Evolutionary conservation across 2,888 invertebrate species (phyloP).

Genomic region (Gymnocheta viridis): DNA sequence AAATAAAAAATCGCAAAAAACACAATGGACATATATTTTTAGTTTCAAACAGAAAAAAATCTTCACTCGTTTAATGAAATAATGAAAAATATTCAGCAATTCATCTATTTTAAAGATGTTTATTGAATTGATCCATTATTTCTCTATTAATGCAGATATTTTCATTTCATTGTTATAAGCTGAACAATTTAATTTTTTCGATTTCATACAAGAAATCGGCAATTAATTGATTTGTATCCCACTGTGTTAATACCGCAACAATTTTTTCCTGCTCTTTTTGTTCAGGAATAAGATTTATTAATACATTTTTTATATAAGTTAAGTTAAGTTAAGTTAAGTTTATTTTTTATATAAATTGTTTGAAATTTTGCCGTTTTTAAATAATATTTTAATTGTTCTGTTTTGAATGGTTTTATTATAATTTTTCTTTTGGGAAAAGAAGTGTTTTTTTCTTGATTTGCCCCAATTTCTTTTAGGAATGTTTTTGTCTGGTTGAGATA

Average conservation of each 20-base stretch:
- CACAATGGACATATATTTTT: background rate
- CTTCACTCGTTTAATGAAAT: conserved; percentile 26
- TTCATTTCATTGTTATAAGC: conserved; percentile 45
- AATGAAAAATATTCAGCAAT: background rate
- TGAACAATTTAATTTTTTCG: conserved; percentile 58
- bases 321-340: too few species aligned
- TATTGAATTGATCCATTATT: conserved; percentile 15
- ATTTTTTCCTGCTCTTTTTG: conserved; percentile 36
- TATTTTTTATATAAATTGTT: background rate
- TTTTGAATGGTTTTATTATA: conserved; percentile 2
- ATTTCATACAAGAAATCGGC: conserved; percentile 71
- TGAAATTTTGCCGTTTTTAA: conserved; percentile 31
- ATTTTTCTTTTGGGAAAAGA: conserved; percentile 13
- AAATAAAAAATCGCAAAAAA: conserved; percentile 19
- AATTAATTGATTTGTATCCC: conserved; percentile 74
- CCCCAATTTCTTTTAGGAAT: conserved; percentile 43
- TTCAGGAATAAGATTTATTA: conserved; percentile 18
- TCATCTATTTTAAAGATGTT: background rate
- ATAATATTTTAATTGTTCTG: conserved; percentile 52
- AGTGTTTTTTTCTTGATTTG: conserved; percentile 38
- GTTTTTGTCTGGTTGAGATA: background rate
- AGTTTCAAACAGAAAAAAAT: conserved; percentile 2
- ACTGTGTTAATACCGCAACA: conserved; percentile 61
- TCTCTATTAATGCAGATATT: background rate
- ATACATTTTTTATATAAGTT: too few species aligned